These are phyloP conservation scores for Tillus elongatus DNA, from an alignment of 2,888 invertebrate genomes.

Conservation along the genomic window DNA sequence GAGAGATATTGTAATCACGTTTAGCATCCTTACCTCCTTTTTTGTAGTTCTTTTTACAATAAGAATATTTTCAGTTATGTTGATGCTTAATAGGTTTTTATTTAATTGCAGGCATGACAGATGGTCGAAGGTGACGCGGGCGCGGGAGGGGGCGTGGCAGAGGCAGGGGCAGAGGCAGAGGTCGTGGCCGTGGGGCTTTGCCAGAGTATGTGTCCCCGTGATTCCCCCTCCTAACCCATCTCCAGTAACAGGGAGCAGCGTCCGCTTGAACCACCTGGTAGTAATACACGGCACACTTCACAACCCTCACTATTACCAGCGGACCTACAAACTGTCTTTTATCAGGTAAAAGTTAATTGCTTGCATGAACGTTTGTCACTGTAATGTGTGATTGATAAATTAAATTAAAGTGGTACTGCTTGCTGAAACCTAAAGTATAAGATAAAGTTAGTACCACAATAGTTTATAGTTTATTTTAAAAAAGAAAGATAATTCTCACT, in stretches of 20 bases:
- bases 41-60: neutral
- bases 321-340: too few species aligned
- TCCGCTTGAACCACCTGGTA: neutral
- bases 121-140: conserved; percentile 79
- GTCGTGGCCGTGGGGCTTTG: conserved; percentile 54
- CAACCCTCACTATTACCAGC: too few species aligned
- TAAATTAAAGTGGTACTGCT: too few species aligned
- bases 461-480: too few species aligned
- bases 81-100: conserved; percentile 8
- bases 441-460: too few species aligned
- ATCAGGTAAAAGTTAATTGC: too few species aligned
- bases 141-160: conserved; percentile 73
- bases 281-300: too few species aligned
- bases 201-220: conserved; percentile 40
- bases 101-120: conserved; percentile 58
- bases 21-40: neutral
- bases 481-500: too few species aligned
- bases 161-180: conserved; percentile 69
- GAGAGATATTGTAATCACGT: too few species aligned
- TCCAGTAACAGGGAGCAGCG: conserved; percentile 8
- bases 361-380: too few species aligned
- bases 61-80: neutral
- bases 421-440: too few species aligned
- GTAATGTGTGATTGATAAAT: too few species aligned
- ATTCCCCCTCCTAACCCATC: conserved; percentile 37